Base-by-base conservation (phyloP, 2,113 vertebrate species). In the Nyctereutes procyonoides region DNA sequence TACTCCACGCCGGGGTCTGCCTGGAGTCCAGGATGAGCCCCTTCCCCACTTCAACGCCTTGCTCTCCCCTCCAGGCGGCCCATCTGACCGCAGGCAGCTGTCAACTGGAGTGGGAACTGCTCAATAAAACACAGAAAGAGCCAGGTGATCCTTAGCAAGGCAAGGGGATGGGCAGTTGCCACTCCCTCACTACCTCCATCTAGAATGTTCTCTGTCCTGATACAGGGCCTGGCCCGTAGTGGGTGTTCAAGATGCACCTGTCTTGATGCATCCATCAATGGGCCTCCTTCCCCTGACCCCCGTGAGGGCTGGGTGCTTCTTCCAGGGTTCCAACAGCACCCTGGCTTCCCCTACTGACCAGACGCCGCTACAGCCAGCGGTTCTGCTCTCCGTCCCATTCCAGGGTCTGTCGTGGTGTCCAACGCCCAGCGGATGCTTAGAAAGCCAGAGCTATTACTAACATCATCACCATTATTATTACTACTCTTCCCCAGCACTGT, bases 301-400 rank as follows among this genome's bases (percentile, higher is more conserved):
- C 16, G 22, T 3, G 13, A 20, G 10, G 17, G 19, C n/a, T 26
- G 5, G 56, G 73, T 26, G 38, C 76, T 56, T 80, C 67, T 38
- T 81, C 32, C 43, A 5, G 62, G 43, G 58, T 14, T 51, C 28
- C 22, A 17, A 26, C 3, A 62, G 20, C 28, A 48, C 35, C 82
- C 38, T 11, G 77, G 43, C 1, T 26, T 79, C 28, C 65, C 63
- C 63, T 55, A 14, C 16, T 8, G 0, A 28, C 35, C 0, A 26
- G 4, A 15, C 0, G 0, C 10, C 76, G 19, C 26, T 5, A 38
- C 5, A 5, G 28, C 8, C 28, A 65, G 43, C 35, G n/a, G 24
- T 43, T 43, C 60, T 5, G 48, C 19, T 56, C 15, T 4, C 8
- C 0, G 0, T 20, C 62, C 51, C 79, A 10, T 24, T 9, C 16